These are phyloP conservation scores for Heliconius sara DNA, from an alignment of 2,888 invertebrate genomes.

Conservation along the genomic window DNA sequence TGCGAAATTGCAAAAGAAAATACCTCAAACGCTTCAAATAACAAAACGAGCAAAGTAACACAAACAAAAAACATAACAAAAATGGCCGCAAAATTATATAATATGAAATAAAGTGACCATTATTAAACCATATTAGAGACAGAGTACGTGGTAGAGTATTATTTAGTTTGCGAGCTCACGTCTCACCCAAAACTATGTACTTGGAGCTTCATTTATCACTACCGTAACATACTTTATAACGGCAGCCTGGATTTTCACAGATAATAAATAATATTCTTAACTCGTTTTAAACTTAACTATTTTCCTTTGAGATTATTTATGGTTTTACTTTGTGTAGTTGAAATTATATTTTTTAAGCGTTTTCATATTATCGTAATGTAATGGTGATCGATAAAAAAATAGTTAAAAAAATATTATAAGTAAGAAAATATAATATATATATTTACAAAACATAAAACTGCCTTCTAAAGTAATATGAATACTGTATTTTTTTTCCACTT, in stretches of 20 bases:
- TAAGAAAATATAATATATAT: not conserved
- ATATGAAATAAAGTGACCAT: not conserved
- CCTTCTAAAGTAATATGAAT: no score
- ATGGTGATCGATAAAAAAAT: not conserved
- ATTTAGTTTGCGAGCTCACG: conserved; percentile 30
- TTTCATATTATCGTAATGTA: not conserved
- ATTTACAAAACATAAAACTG: no score
- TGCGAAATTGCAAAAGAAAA: no score
- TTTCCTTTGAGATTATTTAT: not conserved
- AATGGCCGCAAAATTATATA: not conserved
- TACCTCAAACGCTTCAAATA: no score
- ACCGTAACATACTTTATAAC: conserved; percentile 24
- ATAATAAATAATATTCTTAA: conserved; percentile 25
- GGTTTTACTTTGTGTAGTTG: not conserved
- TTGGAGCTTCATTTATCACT: conserved; percentile 31
- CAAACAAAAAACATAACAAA: not conserved
- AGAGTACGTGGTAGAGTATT: conserved; percentile 5
- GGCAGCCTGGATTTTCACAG: conserved; percentile 17
- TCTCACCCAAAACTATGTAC: conserved; percentile 29
- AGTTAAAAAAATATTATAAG: not conserved
- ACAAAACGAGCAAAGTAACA: no score
- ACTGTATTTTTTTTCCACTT: no score
- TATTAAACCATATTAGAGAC: conserved; percentile 3
- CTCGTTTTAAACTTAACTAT: conserved; percentile 9
- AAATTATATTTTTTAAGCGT: not conserved